phyloP scores from a whole-genome alignment of 1,140 invertebrate genomes.

The Neodiprion lecontei region DNA sequence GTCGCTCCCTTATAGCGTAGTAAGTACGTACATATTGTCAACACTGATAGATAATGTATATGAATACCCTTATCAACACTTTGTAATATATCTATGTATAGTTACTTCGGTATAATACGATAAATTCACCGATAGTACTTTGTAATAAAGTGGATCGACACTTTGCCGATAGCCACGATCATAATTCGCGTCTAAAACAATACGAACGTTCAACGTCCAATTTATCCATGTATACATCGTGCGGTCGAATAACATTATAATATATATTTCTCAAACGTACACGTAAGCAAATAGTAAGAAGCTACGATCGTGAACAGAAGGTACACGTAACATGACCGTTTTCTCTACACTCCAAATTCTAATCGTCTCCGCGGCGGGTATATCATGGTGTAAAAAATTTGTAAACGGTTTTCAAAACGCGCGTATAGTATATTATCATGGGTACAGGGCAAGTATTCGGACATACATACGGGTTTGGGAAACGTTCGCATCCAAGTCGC shows the following conservation, averaged over 20 bases:
- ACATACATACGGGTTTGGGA: no score
- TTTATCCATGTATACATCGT: background rate
- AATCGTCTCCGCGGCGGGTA: background rate
- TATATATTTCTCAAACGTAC: background rate
- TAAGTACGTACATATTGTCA: background rate
- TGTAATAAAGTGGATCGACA: no score
- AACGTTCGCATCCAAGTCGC: no score
- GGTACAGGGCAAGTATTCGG: no score
- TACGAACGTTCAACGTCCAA: slow-evolving; percentile 5
- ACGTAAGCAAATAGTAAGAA: background rate
- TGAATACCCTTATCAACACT: background rate
- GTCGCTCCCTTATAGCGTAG: no score
- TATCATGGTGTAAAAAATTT: background rate
- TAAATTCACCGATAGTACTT: no score
- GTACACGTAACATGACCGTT: background rate
- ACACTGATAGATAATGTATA: background rate
- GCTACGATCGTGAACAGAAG: background rate
- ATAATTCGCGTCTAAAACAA: background rate
- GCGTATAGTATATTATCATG: background rate
- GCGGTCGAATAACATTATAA: no score
- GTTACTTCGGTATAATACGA: no score
- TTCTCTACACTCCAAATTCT: background rate
- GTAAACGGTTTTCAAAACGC: background rate
- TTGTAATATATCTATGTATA: background rate
- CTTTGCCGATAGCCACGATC: no score